Evolutionary conservation across 2,113 vertebrate species (phyloP).

Genomic region (Cheirogaleus medius): DNA sequence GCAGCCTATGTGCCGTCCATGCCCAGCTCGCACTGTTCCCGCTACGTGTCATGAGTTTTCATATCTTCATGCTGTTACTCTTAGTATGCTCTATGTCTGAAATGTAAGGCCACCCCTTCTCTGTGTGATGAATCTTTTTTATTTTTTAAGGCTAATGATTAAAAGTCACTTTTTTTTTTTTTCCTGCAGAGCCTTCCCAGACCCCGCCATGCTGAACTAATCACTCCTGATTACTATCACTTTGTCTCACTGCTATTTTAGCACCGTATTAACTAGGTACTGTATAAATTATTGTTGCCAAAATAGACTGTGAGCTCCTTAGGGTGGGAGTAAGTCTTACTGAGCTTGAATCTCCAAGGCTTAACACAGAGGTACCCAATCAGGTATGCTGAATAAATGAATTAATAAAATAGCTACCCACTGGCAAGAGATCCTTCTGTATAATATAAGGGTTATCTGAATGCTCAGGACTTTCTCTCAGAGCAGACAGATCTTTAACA

Average conservation of each 20-base stretch:
- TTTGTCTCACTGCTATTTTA: neutral
- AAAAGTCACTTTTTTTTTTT: constrained; percentile 25
- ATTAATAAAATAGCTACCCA: neutral
- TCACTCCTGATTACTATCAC: too few relatives aligned
- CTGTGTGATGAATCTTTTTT: neutral
- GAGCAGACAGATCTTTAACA: neutral
- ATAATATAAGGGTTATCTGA: neutral
- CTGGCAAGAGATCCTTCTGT: neutral
- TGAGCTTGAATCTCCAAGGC: neutral
- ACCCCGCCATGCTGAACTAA: neutral
- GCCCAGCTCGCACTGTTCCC: neutral
- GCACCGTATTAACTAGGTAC: neutral
- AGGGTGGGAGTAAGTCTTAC: neutral
- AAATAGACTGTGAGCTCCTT: neutral
- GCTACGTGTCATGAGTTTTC: neutral
- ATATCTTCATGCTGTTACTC: neutral
- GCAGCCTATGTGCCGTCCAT: neutral
- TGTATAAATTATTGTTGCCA: neutral
- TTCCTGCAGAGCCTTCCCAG: neutral
- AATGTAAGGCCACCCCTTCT: neutral
- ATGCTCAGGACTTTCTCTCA: neutral
- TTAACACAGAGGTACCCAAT: neutral
- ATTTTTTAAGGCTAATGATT: neutral
- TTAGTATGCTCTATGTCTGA: neutral
- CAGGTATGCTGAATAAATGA: neutral